These are phyloP conservation scores for Drosophila suboccidentalis DNA, from an alignment of 2,888 invertebrate genomes.

Conservation along the genomic window DNA sequence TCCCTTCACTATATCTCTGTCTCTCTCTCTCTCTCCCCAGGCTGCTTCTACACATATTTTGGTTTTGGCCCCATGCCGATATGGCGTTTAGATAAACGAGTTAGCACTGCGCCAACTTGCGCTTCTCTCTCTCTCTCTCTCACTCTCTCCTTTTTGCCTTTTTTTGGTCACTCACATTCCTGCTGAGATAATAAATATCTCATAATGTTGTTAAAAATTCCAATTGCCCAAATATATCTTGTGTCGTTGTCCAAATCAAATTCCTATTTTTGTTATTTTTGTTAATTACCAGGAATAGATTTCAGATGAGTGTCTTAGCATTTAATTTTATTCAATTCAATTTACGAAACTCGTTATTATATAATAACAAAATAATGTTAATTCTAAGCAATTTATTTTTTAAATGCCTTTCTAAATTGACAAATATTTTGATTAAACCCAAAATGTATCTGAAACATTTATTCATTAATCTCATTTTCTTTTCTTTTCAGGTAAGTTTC, in stretches of 20 bases:
- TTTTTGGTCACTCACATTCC: slow-evolving; percentile 23
- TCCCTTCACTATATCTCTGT: not conserved
- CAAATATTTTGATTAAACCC: not conserved
- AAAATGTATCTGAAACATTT: not conserved
- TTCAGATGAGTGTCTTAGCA: no score
- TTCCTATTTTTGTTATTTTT: not conserved
- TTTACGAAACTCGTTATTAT: not conserved
- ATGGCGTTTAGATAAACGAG: slow-evolving; percentile 54
- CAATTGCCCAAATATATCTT: slow-evolving; percentile 8
- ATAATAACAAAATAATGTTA: not conserved
- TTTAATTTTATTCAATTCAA: no score
- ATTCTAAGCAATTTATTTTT: not conserved
- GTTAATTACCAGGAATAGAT: not conserved
- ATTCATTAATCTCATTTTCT: not conserved
- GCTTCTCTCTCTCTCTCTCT: slow-evolving; percentile 25
- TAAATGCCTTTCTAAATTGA: not conserved
- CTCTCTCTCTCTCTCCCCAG: not conserved
- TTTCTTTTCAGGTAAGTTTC: slow-evolving; percentile 21
- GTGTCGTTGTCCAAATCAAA: not conserved
- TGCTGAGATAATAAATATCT: slow-evolving; percentile 8
- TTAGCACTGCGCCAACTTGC: slow-evolving; percentile 54
- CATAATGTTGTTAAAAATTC: slow-evolving; percentile 3
- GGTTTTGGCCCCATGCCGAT: slow-evolving; percentile 24
- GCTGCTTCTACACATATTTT: not conserved
- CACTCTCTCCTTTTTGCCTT: not conserved